Base-by-base conservation (phyloP, 2,113 vertebrate species). In the Herpetotheres cachinnans region DNA sequence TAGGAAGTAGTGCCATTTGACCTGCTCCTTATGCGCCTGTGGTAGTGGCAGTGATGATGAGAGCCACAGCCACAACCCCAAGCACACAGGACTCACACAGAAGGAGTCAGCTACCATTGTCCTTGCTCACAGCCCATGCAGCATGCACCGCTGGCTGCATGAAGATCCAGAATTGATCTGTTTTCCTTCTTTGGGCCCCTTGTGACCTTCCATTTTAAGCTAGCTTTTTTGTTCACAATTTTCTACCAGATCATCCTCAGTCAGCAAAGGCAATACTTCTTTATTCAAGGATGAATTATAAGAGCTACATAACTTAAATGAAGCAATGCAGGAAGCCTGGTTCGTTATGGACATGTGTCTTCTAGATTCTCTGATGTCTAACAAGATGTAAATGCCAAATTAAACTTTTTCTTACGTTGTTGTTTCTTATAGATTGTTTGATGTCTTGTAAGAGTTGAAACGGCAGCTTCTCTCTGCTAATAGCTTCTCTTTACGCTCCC, bases 371-470 rank as follows among this genome's bases (percentile, higher is more conserved):
- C 92, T 82, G n/a, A 58, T 86, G 85, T 93, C 85, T 94, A 88
- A 90, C 66, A 86, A 90, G 87, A 96, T 92, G 74, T 77, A 93
- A 93, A 88, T 83, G 71, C 46, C 71, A 90, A 92, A 88, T 66
- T 91, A 84, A 85, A 82, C 62, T 58, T 90, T 94, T 90, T 82
- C 79, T 82, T 93, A 96, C 82, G 80, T 58, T 87, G 58, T 87
- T 96, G 84, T 94, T 96, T 95, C 90, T 95, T 93, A 84, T 95
- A 93, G 49, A 80, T 94, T 86, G 62, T 95, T 96, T 96, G 90
- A 93, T 93, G 85, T 94, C 90, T 96, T 82, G 73, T 97, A 93
- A 73, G 92, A 96, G 90, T 90, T 88, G 92, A 90, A 97, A 85
- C 40, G 1, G 90, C 92, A 96, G 44, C 42, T 90, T 88, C 80